Percentiles rank a stretch among this genome's conserved stretches.
Conservation (phyloP, 2,888 invertebrate species). For the Elegia similella region DNA sequence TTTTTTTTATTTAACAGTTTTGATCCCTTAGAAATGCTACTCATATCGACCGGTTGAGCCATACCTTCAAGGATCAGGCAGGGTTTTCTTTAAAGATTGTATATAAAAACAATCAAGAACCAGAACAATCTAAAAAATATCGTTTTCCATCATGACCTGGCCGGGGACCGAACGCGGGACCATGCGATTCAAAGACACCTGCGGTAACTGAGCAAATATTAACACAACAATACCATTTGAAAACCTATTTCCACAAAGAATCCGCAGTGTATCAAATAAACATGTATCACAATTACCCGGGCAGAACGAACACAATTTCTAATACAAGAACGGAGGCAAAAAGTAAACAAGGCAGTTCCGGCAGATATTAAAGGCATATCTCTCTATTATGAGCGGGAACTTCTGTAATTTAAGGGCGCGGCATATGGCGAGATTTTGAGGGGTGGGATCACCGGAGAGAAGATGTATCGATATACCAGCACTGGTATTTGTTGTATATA, state of each 20-base stretch:
- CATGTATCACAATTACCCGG: conserved; percentile 22
- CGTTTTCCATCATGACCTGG: no score
- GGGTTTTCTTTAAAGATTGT: no score
- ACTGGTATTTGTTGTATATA: no score
- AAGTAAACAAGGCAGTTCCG: conserved; percentile 74
- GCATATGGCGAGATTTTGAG: conserved; percentile 71
- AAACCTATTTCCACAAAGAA: neutral
- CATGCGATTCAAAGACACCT: no score
- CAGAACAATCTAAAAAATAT: no score
- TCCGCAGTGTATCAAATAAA: conserved; percentile 18
- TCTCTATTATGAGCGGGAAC: conserved; percentile 81
- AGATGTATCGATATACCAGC: conserved; percentile 33
- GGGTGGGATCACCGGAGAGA: conserved; percentile 37
- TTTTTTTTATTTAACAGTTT: no score
- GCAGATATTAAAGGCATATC: conserved; percentile 82
- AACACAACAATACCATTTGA: neutral
- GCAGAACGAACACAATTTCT: conserved; percentile 47
- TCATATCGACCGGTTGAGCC: no score
- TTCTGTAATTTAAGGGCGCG: conserved; percentile 80
- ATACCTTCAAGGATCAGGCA: no score
- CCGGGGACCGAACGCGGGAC: no score
- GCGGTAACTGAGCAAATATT: no score
- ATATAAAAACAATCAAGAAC: no score
- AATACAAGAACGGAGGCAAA: conserved; percentile 75
- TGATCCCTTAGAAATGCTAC: no score